Percentiles rank a stretch among this genome's conserved stretches.
Conservation (phyloP, 2,113 vertebrate genomes). For the Cairina moschata region DNA sequence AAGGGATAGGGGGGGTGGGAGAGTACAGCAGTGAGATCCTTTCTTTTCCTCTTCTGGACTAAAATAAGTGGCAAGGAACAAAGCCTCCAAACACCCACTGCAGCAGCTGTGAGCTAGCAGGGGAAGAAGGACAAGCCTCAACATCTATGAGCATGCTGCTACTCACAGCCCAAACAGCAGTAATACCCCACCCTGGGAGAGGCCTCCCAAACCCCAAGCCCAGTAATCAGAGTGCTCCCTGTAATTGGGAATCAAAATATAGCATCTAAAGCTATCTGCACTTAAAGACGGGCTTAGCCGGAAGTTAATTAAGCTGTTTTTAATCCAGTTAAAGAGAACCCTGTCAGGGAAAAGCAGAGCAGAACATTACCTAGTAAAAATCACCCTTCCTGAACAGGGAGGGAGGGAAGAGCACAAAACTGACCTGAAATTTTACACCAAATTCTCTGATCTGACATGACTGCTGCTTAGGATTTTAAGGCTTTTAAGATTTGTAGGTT, state of each 20-base stretch:
- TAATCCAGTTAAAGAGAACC: slow-evolving; percentile 1
- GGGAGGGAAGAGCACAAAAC: background rate
- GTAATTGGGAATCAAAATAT: background rate
- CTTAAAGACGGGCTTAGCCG: background rate
- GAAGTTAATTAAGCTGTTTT: background rate
- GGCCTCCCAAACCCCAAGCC: slow-evolving; percentile 1
- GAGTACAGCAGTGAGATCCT: background rate
- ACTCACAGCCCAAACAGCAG: background rate
- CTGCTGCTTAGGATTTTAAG: background rate
- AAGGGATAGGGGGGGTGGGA: background rate
- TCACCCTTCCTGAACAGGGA: background rate
- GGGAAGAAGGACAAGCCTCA: background rate
- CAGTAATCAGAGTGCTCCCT: background rate
- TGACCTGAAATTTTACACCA: background rate
- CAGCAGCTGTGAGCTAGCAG: background rate
- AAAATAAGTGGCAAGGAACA: background rate
- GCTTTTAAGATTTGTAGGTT: background rate
- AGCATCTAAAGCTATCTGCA: slow-evolving; percentile 14
- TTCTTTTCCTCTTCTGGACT: background rate
- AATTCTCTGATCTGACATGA: background rate
- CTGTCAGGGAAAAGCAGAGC: background rate
- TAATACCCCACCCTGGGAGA: background rate
- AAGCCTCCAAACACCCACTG: background rate
- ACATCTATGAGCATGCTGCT: rapidly evolving
- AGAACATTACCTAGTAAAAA: background rate